A percentile compares a stretch with the other conserved stretches of the same genome.
Evolutionary conservation across 2,888 invertebrate genomes (phyloP).

Genomic region (Drosophila fungiperda): DNA sequence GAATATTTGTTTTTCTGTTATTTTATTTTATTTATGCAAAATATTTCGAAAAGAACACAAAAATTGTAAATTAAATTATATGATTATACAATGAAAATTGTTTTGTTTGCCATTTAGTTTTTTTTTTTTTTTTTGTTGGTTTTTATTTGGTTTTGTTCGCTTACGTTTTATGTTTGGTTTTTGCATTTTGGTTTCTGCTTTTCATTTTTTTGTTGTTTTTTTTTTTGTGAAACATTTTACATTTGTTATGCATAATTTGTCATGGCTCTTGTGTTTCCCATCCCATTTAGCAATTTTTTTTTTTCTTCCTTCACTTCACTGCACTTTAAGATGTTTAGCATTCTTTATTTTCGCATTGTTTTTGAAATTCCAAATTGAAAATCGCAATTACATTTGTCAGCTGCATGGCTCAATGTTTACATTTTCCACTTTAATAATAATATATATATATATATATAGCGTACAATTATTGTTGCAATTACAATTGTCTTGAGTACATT

Average conservation of each 20-base stretch:
- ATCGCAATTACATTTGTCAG: constrained; percentile 31
- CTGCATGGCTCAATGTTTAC: constrained; percentile 47
- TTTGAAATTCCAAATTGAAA: constrained; percentile 25
- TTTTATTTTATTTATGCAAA: constrained; percentile 84
- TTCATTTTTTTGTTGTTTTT: constrained; percentile 25
- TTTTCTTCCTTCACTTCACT: neutral
- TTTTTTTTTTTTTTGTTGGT: constrained; percentile 27
- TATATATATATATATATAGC: constrained; percentile 83
- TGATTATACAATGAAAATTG: constrained; percentile 80
- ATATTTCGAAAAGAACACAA: constrained; percentile 84
- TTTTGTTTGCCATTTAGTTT: constrained; percentile 61
- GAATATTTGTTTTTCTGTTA: constrained; percentile 72
- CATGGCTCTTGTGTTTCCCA: constrained; percentile 33
- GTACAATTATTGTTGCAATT: constrained; percentile 85
- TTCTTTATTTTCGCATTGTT: constrained; percentile 1
- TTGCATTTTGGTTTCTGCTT: constrained; percentile 46
- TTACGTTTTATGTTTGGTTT: constrained; percentile 69
- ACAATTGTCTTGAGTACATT: constrained; percentile 85
- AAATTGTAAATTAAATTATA: constrained; percentile 76
- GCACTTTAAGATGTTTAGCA: constrained; percentile 10
- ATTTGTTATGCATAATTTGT: constrained; percentile 60
- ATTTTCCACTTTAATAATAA: constrained; percentile 71
- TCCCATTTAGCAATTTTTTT: constrained; percentile 13
- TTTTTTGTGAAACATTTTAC: constrained; percentile 81
- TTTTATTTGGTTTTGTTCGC: constrained; percentile 48